Evolutionary conservation across 1,140 invertebrate species (phyloP).

Genomic region (Prorops nasuta): DNA sequence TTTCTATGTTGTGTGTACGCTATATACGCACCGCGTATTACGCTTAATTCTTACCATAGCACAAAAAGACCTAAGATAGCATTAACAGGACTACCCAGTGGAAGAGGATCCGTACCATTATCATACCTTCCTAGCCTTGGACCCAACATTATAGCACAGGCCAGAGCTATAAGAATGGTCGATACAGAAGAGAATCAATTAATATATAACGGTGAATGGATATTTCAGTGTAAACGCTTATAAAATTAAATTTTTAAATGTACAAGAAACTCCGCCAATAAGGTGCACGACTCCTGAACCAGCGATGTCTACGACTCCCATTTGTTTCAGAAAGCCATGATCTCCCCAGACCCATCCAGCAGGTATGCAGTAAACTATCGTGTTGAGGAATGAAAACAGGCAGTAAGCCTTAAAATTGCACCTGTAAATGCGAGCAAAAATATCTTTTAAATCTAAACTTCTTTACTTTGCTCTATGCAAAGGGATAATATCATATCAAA

Average conservation of each 20-base stretch:
- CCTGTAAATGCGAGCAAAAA: conserved; percentile 57
- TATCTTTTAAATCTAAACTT: neutral
- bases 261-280: conserved; percentile 65
- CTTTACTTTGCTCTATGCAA: neutral
- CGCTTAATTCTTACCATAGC: conserved; percentile 64
- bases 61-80: conserved; percentile 90
- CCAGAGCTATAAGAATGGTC: conserved; percentile 79
- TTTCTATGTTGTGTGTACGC: no score
- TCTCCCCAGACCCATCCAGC: conserved; percentile 92
- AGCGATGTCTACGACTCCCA: conserved; percentile 86
- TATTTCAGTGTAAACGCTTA: no score
- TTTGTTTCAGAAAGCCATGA: conserved; percentile 77
- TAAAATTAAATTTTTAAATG: neutral
- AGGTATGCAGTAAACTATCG: conserved; percentile 87
- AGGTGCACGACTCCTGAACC: conserved; percentile 92
- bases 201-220: no score
- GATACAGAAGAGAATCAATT: no score
- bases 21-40: neutral
- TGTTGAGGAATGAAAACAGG: conserved; percentile 86
- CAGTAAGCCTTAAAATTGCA: conserved; percentile 91
- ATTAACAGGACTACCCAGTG: conserved; percentile 86
- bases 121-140: conserved; percentile 86
- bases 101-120: conserved; percentile 69
- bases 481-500: neutral
- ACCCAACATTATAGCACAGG: conserved; percentile 86